Evolutionary conservation across 2,888 invertebrate species (phyloP).

Genomic region (Tiliacea citrago): DNA sequence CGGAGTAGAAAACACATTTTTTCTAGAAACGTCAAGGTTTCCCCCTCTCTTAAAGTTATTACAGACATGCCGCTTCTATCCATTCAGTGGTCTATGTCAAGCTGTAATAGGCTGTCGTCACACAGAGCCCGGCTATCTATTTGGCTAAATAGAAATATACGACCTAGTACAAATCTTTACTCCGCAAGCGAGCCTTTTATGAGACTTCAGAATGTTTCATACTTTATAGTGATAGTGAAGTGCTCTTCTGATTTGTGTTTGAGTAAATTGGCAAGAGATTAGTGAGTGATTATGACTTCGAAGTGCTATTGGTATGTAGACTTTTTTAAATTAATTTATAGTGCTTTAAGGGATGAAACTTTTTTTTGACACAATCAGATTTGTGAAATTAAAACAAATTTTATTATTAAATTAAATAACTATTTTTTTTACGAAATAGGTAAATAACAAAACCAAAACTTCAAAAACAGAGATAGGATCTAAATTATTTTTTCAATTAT

Average conservation of each 20-base stretch:
- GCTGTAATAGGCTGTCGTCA: constrained; percentile 61
- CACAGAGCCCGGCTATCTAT: constrained; percentile 43
- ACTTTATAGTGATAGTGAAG: constrained; percentile 54
- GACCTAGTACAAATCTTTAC: constrained; percentile 35
- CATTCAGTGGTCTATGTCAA: constrained; percentile 69
- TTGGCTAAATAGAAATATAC: constrained; percentile 49
- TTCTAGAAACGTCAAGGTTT: constrained; percentile 60
- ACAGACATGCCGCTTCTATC: constrained; percentile 60
- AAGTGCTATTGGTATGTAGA: constrained; percentile 58
- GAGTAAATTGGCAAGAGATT: constrained; percentile 75
- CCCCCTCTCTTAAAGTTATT: constrained; percentile 51
- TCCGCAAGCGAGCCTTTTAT: constrained; percentile 48
- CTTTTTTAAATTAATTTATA: constrained; percentile 6
- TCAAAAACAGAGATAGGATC: not conserved
- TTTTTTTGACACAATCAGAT: not conserved
- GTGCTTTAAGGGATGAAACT: not conserved
- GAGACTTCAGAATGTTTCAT: constrained; percentile 44
- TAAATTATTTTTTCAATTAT: not conserved
- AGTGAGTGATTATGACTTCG: constrained; percentile 52
- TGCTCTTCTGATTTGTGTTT: constrained; percentile 76
- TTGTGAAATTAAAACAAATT: no score
- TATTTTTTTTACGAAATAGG: not conserved
- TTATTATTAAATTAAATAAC: no score
- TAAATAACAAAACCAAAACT: not conserved
- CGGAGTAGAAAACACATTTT: constrained; percentile 54